phyloP scores from a whole-genome alignment of 2,888 invertebrate species.

The Merodon equestris region DNA sequence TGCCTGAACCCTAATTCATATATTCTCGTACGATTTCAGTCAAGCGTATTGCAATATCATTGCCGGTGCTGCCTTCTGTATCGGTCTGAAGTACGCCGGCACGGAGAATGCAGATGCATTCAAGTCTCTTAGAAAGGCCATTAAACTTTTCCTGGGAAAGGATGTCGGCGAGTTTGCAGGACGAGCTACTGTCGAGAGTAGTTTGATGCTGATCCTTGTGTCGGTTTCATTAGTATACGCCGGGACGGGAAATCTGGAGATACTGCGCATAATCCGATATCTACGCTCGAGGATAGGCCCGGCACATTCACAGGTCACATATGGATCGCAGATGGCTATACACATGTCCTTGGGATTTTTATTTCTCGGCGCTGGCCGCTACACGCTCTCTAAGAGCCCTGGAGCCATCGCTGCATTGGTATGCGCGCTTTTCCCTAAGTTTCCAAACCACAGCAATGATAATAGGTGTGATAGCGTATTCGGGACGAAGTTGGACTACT shows the following conservation, averaged over 20 bases:
- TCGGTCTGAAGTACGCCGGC: slow-evolving; percentile 96
- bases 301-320: slow-evolving; percentile 86
- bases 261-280: slow-evolving; percentile 90
- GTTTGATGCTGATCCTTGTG: slow-evolving; percentile 89
- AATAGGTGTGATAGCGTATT: slow-evolving; percentile 85
- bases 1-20: slow-evolving; percentile 8
- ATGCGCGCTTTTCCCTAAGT: slow-evolving; percentile 97
- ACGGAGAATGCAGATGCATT: slow-evolving; percentile 91
- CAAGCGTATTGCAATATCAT: slow-evolving; percentile 98
- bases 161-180: slow-evolving; percentile 93
- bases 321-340: slow-evolving; percentile 96
- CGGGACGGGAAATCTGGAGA: slow-evolving; percentile 93
- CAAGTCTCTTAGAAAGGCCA: slow-evolving; percentile 81
- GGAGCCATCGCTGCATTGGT: slow-evolving; percentile 93
- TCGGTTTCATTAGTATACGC: slow-evolving; percentile 90
- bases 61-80: slow-evolving; percentile 95
- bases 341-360: slow-evolving; percentile 96
- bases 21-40: slow-evolving; percentile 81
- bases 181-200: slow-evolving; percentile 92
- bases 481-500: not conserved
- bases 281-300: slow-evolving; percentile 90
- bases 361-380: slow-evolving; percentile 96
- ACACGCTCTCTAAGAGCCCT: slow-evolving; percentile 89
- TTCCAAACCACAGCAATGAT: slow-evolving; percentile 97
- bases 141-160: slow-evolving; percentile 79